Conservation (phyloP, 1,140 invertebrate genomes). For the Lepidurus couesii region DNA sequence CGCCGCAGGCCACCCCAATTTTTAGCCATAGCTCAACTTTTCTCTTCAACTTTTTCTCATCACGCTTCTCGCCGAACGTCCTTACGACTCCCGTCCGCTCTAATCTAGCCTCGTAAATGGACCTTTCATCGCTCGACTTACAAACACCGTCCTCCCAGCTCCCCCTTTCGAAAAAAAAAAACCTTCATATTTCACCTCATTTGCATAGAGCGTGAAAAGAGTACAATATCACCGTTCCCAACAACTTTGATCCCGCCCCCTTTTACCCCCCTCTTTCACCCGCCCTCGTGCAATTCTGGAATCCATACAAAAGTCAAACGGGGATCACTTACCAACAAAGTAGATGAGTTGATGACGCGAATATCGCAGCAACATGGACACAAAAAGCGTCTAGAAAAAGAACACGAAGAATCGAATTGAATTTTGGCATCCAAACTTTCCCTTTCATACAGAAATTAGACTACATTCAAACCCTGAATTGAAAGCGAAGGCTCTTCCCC, state of each 20-base stretch:
- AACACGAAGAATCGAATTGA: conserved; percentile 39
- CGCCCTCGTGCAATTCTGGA: not conserved
- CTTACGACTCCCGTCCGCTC: not conserved
- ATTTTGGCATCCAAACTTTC: no score
- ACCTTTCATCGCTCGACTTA: conserved; percentile 21
- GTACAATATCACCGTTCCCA: not conserved
- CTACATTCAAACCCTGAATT: no score
- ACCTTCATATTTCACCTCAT: no score
- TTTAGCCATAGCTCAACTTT: conserved; percentile 14
- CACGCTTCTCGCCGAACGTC: not conserved
- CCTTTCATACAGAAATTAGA: no score
- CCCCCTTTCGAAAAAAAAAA: not conserved
- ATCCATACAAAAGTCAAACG: not conserved
- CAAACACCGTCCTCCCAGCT: not conserved
- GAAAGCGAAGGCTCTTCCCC: no score
- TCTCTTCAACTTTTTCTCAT: conserved; percentile 22
- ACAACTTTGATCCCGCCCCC: not conserved
- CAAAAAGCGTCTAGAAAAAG: conserved; percentile 87
- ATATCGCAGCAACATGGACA: conserved; percentile 94
- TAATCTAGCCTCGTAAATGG: conserved; percentile 10
- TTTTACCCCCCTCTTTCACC: not conserved
- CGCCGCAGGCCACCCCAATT: not conserved
- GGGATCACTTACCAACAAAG: conserved; percentile 77
- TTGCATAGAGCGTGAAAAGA: no score
- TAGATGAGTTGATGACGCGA: conserved; percentile 99